Base-by-base conservation (phyloP, 2,888 invertebrate species). In the Melangyna quadrimaculata region DNA sequence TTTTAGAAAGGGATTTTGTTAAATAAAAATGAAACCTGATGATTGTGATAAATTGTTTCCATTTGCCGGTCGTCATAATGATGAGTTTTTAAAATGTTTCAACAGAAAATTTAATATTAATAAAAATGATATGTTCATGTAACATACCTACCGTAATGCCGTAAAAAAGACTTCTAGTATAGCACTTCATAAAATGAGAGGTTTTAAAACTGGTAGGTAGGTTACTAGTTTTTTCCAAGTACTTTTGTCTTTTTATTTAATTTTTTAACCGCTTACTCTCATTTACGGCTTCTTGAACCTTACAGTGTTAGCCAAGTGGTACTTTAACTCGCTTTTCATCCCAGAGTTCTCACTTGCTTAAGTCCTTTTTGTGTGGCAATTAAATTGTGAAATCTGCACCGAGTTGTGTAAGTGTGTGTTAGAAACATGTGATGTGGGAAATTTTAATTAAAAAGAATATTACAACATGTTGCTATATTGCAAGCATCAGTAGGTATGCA, bases 381-480 rank as follows among this genome's bases (percentile, higher is more conserved):
- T 17, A 59, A 67, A 53, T 40, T 74, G 55, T 17, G 27, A 29
- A 45, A 19, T 48, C 29, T 24, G n/a, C 35, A 22, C 8, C 14
- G 37, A 40, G 8, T 17, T 43, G 55, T 51, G 37, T 67, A 29
- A 27, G 12, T 24, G 59, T 59, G 32, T 45, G 45, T 45, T 37
- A 17, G 48, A 61, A 59, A 27, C 65, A 61, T 53, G 32, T 53
- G 67, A 45, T 61, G 69, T 69, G 59, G 53, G 69, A 69, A 53
- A 69, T 74, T 79, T 79, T 69, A 74, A 79, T 79, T 79, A 79
- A 79, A 73, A 80, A 69, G 35, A 55, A 55, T 55, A 67, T 22
- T 61, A 61, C 69, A 61, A 63, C 70, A 63, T 75, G 80, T 22
- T 80, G 74, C 63, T 53, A 53, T 74, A 69, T 61, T 69, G 40